Base-by-base conservation (phyloP, 2,113 vertebrate species). In the Psilopogon haemacephalus region DNA sequence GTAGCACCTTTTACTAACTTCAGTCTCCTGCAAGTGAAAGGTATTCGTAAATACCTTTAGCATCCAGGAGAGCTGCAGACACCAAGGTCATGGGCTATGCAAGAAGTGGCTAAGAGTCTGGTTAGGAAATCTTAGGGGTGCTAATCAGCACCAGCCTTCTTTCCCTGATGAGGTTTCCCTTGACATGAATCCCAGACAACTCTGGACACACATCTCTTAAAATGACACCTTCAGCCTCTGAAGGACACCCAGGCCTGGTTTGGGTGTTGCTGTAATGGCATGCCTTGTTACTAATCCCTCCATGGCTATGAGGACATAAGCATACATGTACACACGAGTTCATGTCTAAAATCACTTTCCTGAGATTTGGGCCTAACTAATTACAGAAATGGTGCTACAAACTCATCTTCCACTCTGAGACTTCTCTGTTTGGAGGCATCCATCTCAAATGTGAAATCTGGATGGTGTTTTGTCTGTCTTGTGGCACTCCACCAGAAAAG, bases 261-360 rank as follows among this genome's bases (percentile, higher is more conserved):
- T 84, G 38, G 38, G 27, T 77, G 27, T 72, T 60, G 42, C 12
- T 71, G 5, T 35, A 56, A 65, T 11, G 8, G 2, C 55, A 18
- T 44, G 35, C 30, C 44, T n/a, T 69, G 23, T 37, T 79, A 4
- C n/a, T 73, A 2, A 32, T 44, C 40, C 69, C 27, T 59, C 59
- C 13, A 1, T 4, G 8, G 35, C 27, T 54, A 44, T 26, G 55
- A 72, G 13, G 17, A 50, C 28, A 21, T 27, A 64, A 48, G 23
- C 11, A 8, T 15, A 67, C 12, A 56, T 0, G 0, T 23, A 33
- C 9, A 13, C 1, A 0, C 6, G 15, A 86, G 8, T 35, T 81
- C 32, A 30, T 9, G 15, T 65, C 21, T 63, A 46, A 84, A 88
- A 55, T 37, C 15, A n/a, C 23, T 83, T 60, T 38, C 48, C 33